A percentile compares a stretch with the other conserved stretches of the same genome.
These are phyloP conservation scores for Rhea pennata DNA, from an alignment of 2,113 vertebrate species.

Conservation along the genomic window DNA sequence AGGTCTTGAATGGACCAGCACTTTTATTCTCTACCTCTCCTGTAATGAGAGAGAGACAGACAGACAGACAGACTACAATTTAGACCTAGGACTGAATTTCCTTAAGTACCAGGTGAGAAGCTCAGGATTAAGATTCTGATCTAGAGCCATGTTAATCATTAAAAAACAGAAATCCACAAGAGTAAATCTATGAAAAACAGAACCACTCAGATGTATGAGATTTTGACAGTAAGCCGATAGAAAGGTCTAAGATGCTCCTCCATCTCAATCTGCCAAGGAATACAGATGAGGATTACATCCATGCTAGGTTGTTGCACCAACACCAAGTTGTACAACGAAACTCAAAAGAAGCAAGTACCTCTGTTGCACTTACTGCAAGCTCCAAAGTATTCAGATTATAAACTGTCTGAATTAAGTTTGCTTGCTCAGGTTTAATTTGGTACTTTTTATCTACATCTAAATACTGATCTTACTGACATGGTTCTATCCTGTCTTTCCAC, in stretches of 20 bases:
- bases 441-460: neutral
- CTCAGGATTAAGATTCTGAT: neutral
- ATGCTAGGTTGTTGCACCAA: neutral
- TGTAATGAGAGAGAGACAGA: neutral
- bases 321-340: neutral
- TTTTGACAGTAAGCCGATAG: neutral
- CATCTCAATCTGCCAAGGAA: accelerated
- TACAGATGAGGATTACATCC: neutral
- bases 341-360: neutral
- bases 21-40: neutral
- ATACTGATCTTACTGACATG: neutral
- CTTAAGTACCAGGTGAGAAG: neutral
- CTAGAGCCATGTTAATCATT: neutral
- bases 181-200: neutral
- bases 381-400: neutral
- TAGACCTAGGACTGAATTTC: neutral
- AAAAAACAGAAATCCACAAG: neutral
- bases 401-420: neutral
- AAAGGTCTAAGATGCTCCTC: neutral
- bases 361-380: neutral
- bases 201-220: neutral
- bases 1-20: neutral
- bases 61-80: neutral
- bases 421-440: neutral
- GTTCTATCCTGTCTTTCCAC: neutral